Evolutionary conservation across 2,113 vertebrate species (phyloP).

Genomic region (Brevimyrus niger): DNA sequence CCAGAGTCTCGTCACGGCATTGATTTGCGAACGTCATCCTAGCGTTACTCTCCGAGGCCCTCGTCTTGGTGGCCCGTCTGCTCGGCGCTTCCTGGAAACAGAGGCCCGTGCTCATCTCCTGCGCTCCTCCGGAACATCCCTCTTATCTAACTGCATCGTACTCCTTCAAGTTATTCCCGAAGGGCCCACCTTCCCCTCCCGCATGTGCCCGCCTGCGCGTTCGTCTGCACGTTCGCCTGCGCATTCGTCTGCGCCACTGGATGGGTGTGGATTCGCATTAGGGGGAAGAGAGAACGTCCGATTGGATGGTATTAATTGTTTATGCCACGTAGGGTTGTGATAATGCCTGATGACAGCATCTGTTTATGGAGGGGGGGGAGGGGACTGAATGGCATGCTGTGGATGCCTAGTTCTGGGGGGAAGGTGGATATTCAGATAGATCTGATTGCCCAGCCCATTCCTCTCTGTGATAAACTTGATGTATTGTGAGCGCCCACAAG

Average conservation of each 20-base stretch:
- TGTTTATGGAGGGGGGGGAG: constrained; percentile 20
- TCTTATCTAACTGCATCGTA: constrained; percentile 9
- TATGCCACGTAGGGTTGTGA: not conserved
- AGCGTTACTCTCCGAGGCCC: not conserved
- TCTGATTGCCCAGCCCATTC: not conserved
- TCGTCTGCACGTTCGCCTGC: not conserved
- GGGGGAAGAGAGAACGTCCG: not conserved
- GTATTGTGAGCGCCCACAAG: not conserved
- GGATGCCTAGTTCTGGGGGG: constrained; percentile 2
- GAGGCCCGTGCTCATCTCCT: not conserved
- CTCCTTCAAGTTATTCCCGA: not conserved
- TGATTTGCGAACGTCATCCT: not conserved
- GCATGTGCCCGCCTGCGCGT: not conserved
- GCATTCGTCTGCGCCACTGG: not conserved
- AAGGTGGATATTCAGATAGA: not conserved
- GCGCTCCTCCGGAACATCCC: not conserved
- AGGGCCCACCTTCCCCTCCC: not conserved
- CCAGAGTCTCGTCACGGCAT: not conserved
- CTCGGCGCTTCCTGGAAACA: not conserved
- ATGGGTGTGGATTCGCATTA: not conserved
- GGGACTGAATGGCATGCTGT: constrained; percentile 19
- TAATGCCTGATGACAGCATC: constrained; percentile 2
- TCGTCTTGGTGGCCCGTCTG: not conserved
- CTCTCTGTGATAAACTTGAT: not conserved
- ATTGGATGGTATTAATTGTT: not conserved